Conservation (phyloP, 2,888 invertebrate genomes). For the Protodeltote pygarga region DNA sequence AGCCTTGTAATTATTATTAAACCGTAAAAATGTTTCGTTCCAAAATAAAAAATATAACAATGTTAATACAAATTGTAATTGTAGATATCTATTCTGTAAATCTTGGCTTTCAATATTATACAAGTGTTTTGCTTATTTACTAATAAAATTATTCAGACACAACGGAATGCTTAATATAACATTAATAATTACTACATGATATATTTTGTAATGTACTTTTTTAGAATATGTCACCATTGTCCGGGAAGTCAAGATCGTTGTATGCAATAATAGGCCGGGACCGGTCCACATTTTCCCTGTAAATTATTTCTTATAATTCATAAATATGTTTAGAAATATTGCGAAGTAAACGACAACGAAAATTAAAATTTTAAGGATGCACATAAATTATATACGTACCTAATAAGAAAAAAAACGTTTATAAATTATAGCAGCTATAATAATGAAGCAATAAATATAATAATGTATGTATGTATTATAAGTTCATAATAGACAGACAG, state of each 20-base stretch:
- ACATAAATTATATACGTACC: slow-evolving; percentile 25
- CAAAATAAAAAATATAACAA: slow-evolving; percentile 5
- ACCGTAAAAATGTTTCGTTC: neutral
- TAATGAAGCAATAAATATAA: slow-evolving; percentile 38
- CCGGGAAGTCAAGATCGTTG: slow-evolving; percentile 96
- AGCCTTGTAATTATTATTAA: neutral
- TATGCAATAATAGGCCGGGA: slow-evolving; percentile 94
- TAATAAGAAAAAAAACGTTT: slow-evolving; percentile 20
- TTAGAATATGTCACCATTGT: slow-evolving; percentile 92
- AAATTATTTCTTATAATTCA: slow-evolving; percentile 79
- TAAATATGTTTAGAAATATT: slow-evolving; percentile 48
- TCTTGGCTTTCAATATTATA: slow-evolving; percentile 9
- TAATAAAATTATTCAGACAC: slow-evolving; percentile 31
- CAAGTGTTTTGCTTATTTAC: slow-evolving; percentile 21
- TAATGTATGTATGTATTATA: slow-evolving; percentile 14
- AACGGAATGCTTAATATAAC: slow-evolving; percentile 50
- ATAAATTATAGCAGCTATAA: slow-evolving; percentile 14
- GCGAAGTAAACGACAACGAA: slow-evolving; percentile 26
- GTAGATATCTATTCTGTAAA: slow-evolving; percentile 11
- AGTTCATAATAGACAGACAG: slow-evolving; percentile 26
- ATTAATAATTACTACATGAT: slow-evolving; percentile 35
- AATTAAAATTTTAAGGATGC: slow-evolving; percentile 32
- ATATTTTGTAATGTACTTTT: slow-evolving; percentile 53
- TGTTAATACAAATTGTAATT: slow-evolving; percentile 8
- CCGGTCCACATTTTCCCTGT: slow-evolving; percentile 89